A percentile compares a stretch with the other conserved stretches of the same genome.
Evolutionary conservation across 2,888 invertebrate species (phyloP).

Genomic region (Pegoplata infirma): DNA sequence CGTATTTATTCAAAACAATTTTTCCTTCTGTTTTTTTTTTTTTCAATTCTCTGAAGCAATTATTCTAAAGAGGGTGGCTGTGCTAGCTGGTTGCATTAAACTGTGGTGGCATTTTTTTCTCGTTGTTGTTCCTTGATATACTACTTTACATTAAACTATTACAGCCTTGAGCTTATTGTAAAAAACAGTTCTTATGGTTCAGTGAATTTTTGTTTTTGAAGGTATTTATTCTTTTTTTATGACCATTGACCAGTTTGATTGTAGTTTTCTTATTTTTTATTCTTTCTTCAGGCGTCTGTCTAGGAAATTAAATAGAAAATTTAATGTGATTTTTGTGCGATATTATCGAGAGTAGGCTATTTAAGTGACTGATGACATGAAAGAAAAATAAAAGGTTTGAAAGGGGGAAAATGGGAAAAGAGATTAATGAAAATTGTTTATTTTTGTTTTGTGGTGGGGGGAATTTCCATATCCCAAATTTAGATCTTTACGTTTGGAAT

Average conservation of each 20-base stretch:
- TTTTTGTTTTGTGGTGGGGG: no score
- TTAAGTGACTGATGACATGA: conserved; percentile 44
- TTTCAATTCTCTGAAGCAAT: conserved; percentile 43
- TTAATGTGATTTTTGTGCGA: conserved; percentile 64
- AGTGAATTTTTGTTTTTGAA: conserved; percentile 38
- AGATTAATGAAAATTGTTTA: no score
- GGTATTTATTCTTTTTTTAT: conserved; percentile 30
- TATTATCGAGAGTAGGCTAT: conserved; percentile 53
- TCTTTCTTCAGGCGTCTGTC: conserved; percentile 50
- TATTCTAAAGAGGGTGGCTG: conserved; percentile 43
- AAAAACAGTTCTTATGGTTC: conserved; percentile 49
- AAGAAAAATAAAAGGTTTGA: background rate
- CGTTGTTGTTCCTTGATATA: no score
- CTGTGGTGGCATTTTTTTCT: conserved; percentile 50
- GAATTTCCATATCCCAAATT: no score
- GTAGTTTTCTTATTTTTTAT: conserved; percentile 22
- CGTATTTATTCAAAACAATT: conserved; percentile 60
- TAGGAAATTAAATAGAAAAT: conserved; percentile 64
- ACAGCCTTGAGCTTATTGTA: conserved; percentile 51
- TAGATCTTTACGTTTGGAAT: no score
- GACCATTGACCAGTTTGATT: conserved; percentile 54
- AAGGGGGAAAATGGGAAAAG: no score
- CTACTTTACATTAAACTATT: conserved; percentile 14
- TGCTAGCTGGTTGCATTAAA: conserved; percentile 28
- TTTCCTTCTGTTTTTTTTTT: conserved; percentile 30